A percentile compares a stretch with the other conserved stretches of the same genome.
phyloP scores from a whole-genome alignment of 2,113 vertebrate species.

The Corythornis cristatus region DNA sequence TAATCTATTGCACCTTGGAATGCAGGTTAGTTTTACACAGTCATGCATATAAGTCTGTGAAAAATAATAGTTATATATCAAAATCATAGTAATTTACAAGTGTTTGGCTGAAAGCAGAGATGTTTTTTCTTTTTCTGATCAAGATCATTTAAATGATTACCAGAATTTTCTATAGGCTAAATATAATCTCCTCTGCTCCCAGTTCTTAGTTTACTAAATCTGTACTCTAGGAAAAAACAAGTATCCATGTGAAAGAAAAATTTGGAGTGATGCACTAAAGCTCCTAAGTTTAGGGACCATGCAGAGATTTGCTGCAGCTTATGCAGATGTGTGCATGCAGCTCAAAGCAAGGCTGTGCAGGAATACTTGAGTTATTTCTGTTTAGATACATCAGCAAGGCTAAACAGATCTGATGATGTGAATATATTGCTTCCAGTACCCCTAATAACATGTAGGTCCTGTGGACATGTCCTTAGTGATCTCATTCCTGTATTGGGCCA shows the following conservation, averaged over 20 bases:
- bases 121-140: neutral
- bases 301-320: neutral
- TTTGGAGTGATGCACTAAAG: neutral
- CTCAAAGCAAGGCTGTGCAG: neutral
- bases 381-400: neutral
- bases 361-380: neutral
- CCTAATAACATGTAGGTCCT: neutral
- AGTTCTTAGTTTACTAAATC: neutral
- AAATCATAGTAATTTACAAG: neutral
- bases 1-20: neutral
- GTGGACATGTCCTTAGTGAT: neutral
- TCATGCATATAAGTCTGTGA: neutral
- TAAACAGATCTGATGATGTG: neutral
- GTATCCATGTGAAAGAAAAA: rapidly evolving
- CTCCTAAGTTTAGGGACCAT: neutral
- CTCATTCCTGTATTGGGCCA: neutral
- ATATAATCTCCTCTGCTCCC: neutral
- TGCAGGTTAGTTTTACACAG: slow-evolving; percentile 3
- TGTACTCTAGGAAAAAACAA: neutral
- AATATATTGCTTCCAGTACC: neutral
- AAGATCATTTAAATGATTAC: neutral
- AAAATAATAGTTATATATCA: neutral
- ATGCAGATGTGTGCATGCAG: rapidly evolving
- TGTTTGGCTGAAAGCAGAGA: neutral
- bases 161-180: neutral